Base-by-base conservation (phyloP, 2,888 invertebrate genomes). In the Amiota communis region DNA sequence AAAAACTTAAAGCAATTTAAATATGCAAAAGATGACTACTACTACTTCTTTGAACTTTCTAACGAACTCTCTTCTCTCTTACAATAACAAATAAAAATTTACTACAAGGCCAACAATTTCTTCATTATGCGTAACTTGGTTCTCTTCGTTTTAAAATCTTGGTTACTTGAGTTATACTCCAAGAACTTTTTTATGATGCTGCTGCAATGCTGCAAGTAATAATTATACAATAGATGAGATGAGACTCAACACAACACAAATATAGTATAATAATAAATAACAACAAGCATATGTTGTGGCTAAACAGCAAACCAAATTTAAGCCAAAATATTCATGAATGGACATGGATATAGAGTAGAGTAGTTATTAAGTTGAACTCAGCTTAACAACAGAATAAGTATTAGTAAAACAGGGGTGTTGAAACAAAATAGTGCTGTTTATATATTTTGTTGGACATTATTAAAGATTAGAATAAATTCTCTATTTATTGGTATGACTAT, bases 191-290 rank as follows among this genome's bases (percentile, higher is more conserved):
- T 68, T 53, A 68, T 68, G 51, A 53, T n/a, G 4, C 46, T 68
- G 51, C 67, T 68, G 67, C 67, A 68, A 15, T 68, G 67, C 53
- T 51, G 51, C 53, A 68, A 68, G 67, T 53, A 53, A 68, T 68
- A 68, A 68, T 68, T 68, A 68, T 53, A 68, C n/a, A n/a, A n/a
- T n/a, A n/a, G n/a, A n/a, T n/a, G n/a, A n/a, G 36, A 51, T 65
- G 59, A 20, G 20, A 59, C 20, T 12, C 67, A 68, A 23, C 67
- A 67, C 23, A 67, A 51, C 15, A 51, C 48, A 15, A 64, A 48
- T 57, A n/a, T 51, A 13, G 3, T 12, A 36, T 36, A 36, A 36
- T 36, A 36, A 36, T 6, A 36, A n/a, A 36, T 6, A 36, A 36
- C 36, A 36, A 36, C 36, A 36, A 36, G 36, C 36, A 36, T 53